phyloP scores from a whole-genome alignment of 2,797 vertebrate genomes.

The Microctenopoma steveboyesi region DNA sequence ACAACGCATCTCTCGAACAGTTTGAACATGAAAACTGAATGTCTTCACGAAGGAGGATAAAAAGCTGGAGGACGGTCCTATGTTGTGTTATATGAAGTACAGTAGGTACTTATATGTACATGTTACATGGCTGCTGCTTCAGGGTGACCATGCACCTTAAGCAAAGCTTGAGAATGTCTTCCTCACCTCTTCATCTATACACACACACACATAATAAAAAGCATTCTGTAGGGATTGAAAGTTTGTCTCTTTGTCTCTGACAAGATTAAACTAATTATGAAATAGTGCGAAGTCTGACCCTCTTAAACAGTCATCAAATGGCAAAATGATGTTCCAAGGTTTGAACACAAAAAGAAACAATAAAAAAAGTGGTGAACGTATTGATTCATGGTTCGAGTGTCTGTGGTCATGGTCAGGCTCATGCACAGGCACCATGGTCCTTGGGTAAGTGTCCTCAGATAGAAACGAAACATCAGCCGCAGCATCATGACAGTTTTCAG shows the following conservation, averaged over 20 bases:
- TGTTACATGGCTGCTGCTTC: neutral
- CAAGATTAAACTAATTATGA: fast-evolving
- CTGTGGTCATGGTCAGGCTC: neutral
- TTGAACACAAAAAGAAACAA: neutral
- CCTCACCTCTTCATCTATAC: conserved; percentile 4
- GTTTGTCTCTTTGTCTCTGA: neutral
- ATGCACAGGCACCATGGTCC: too few relatives aligned
- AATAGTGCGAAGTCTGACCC: neutral
- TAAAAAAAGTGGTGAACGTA: conserved; percentile 4
- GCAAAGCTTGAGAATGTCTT: conserved; percentile 5
- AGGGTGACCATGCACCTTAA: neutral
- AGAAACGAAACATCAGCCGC: neutral
- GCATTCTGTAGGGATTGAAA: neutral
- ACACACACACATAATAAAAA: conserved; percentile 11
- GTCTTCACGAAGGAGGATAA: too few relatives aligned
- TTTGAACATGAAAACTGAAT: too few relatives aligned
- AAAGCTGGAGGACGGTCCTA: too few relatives aligned
- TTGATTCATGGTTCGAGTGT: conserved; percentile 18
- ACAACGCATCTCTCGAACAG: too few relatives aligned
- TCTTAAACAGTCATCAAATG: neutral
- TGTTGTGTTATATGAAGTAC: too few relatives aligned
- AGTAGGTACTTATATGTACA: neutral
- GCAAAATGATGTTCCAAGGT: neutral
- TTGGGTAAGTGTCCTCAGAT: neutral
- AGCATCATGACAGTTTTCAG: neutral